Evolutionary conservation across 2,888 invertebrate genomes (phyloP).

Genomic region (Parelbella ahira): DNA sequence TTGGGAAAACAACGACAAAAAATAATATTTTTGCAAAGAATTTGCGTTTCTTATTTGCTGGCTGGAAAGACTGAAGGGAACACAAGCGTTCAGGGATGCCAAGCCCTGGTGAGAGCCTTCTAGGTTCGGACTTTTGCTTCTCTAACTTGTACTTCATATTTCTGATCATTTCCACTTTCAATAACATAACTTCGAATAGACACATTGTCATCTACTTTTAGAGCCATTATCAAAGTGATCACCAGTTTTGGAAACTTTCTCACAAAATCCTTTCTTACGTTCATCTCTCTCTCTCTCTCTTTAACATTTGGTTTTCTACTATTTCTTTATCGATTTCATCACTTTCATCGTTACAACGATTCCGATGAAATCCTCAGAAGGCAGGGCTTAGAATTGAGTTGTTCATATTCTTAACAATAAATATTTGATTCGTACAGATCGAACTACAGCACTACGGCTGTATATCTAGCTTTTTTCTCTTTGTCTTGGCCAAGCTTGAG

Average conservation of each 20-base stretch:
- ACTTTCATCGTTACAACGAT: conserved; percentile 35
- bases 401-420: conserved; percentile 38
- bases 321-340: conserved; percentile 32
- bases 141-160: conserved; percentile 55
- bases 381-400: conserved; percentile 68
- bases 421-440: conserved; percentile 30
- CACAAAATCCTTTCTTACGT: conserved; percentile 34
- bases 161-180: conserved; percentile 41
- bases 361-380: conserved; percentile 65
- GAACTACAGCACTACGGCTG: conserved; percentile 61
- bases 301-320: conserved; percentile 34
- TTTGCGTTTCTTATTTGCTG: conserved; percentile 79
- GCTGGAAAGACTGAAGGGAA: conserved; percentile 79
- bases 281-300: conserved; percentile 35
- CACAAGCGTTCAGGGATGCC: conserved; percentile 79
- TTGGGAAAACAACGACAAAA: conserved; percentile 45
- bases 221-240: conserved; percentile 33
- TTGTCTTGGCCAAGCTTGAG: conserved; percentile 72
- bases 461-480: conserved; percentile 58
- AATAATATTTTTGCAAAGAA: conserved; percentile 75
- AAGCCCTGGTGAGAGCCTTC: conserved; percentile 81
- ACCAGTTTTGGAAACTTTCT: conserved; percentile 30
- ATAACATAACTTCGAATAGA: conserved; percentile 36
- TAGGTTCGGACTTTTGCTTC: conserved; percentile 79
- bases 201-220: conserved; percentile 42